Evolutionary conservation across 2,113 vertebrate species (phyloP).

Genomic region (Odocoileus virginianus): DNA sequence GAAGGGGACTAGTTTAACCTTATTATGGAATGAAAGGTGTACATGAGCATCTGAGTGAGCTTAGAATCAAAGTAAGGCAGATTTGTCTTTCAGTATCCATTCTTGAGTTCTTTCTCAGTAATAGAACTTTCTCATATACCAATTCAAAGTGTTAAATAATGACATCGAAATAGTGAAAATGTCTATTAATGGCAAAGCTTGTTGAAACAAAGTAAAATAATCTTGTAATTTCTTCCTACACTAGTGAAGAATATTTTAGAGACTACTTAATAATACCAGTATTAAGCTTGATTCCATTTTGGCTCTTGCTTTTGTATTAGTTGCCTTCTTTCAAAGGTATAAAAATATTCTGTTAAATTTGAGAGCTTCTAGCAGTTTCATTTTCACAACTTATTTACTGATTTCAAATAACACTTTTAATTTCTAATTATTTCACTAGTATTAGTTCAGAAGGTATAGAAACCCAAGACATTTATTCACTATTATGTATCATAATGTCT

Average conservation of each 20-base stretch:
- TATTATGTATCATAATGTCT: neutral
- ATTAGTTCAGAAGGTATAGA: neutral
- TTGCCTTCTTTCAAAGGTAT: neutral
- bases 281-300: neutral
- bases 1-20: neutral
- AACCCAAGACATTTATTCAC: neutral
- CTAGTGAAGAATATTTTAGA: neutral
- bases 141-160: neutral
- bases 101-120: neutral
- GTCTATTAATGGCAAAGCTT: neutral
- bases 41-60: accelerated
- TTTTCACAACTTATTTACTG: slow-evolving; percentile 20
- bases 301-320: neutral
- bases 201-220: neutral
- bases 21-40: neutral
- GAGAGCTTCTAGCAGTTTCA: neutral
- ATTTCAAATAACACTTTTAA: neutral
- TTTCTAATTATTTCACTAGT: slow-evolving; percentile 32
- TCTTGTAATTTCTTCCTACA: neutral
- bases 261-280: neutral
- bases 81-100: neutral
- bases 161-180: neutral
- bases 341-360: neutral
- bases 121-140: neutral
- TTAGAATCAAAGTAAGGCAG: neutral